Conservation (phyloP, 2,113 vertebrate species). For the Capreolus pygargus region DNA sequence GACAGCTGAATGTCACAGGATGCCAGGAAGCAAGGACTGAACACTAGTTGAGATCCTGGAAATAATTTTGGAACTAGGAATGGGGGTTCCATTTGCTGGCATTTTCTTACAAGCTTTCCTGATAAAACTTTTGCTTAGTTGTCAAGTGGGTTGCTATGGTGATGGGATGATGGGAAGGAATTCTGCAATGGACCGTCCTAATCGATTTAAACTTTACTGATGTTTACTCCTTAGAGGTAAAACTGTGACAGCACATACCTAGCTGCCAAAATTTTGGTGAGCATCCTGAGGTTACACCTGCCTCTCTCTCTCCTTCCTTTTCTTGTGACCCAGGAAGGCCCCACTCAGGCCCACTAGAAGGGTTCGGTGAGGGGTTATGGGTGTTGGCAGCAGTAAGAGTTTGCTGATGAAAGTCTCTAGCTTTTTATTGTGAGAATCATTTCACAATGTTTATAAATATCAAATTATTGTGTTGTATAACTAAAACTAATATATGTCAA, state of each 20-base stretch:
- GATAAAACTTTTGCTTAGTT: conserved; percentile 27
- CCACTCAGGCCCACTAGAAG: neutral
- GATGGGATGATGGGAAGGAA: neutral
- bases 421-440: neutral
- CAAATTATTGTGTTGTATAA: neutral
- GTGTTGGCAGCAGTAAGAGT: neutral
- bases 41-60: neutral
- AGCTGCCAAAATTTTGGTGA: neutral
- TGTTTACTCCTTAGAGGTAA: conserved; percentile 11
- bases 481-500: neutral
- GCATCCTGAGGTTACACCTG: neutral
- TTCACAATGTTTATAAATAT: neutral
- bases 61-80: neutral
- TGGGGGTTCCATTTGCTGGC: neutral
- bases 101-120: neutral
- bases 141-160: neutral
- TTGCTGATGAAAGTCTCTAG: neutral
- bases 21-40: neutral
- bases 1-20: neutral
- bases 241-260: neutral
- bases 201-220: conserved; percentile 25
- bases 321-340: neutral
- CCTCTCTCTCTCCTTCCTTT: neutral
- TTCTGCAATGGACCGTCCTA: neutral
- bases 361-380: neutral